Conservation (phyloP, 1,140 invertebrate species). For the Doryteuthis pealeii region DNA sequence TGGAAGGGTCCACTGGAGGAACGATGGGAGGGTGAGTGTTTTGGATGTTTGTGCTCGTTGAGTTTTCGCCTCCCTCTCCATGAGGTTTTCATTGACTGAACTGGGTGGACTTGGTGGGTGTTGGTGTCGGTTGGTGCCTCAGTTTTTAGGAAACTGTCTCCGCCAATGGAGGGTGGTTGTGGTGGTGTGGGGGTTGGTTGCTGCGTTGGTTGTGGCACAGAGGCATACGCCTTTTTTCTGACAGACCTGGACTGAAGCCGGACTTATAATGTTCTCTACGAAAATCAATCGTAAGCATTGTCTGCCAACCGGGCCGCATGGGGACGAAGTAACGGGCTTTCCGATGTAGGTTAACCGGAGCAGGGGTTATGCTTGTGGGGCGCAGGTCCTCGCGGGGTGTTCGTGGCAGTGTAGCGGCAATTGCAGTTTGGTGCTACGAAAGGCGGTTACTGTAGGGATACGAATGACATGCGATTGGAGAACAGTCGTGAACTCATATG, state of each 20-base stretch:
- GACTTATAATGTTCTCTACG: constrained; percentile 70
- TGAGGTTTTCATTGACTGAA: constrained; percentile 13
- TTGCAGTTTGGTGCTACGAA: constrained; percentile 37
- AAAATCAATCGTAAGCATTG: constrained; percentile 92
- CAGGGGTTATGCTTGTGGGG: constrained; percentile 41
- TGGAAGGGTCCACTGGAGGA: constrained; percentile 22
- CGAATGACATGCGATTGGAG: constrained; percentile 42
- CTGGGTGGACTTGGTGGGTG: constrained; percentile 22
- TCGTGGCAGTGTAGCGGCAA: constrained; percentile 39
- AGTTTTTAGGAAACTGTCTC: constrained; percentile 52
- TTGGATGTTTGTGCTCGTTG: constrained; percentile 13
- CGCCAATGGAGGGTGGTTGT: constrained; percentile 12
- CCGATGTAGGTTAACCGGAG: constrained; percentile 39
- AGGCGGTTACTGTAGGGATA: constrained; percentile 38
- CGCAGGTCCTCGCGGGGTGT: constrained; percentile 36
- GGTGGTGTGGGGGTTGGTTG: neutral
- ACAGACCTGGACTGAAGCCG: constrained; percentile 39
- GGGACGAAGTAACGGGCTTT: constrained; percentile 65
- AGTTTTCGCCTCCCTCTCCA: constrained; percentile 23
- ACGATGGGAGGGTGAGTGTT: constrained; percentile 18
- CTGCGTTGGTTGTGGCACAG: constrained; percentile 14
- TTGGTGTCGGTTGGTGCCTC: constrained; percentile 43
- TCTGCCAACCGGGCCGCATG: constrained; percentile 85
- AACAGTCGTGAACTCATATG: constrained; percentile 47
- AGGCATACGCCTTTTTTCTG: constrained; percentile 30